Evolutionary conservation across 2,113 vertebrate genomes (phyloP).

Genomic region (Strigops habroptila): DNA sequence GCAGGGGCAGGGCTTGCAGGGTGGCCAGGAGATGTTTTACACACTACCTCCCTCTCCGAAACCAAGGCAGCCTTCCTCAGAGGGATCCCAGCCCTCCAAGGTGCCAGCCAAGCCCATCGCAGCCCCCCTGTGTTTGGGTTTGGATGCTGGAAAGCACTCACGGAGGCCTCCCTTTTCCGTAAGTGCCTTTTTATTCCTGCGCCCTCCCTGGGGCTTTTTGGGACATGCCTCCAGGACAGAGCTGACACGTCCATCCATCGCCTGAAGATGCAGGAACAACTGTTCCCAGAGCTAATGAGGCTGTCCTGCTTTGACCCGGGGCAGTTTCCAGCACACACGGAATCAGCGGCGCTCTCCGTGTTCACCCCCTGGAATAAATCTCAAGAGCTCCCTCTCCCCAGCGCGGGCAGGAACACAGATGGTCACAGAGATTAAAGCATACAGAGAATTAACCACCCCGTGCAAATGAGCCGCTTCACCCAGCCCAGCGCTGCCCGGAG

Average conservation of each 20-base stretch:
- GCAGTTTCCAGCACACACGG: neutral
- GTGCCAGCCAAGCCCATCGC: neutral
- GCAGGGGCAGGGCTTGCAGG: neutral
- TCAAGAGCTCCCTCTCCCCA: constrained; percentile 14
- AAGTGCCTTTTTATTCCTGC: neutral
- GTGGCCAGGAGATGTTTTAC: neutral
- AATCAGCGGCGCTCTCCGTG: neutral
- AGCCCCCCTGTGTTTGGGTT: neutral
- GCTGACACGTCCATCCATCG: accelerated
- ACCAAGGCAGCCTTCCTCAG: neutral
- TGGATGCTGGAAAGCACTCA: neutral
- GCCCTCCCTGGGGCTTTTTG: neutral
- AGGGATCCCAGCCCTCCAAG: neutral
- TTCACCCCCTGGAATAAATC: constrained; percentile 53
- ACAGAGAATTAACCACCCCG: constrained; percentile 42
- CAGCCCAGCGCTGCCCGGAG: neutral
- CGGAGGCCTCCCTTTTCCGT: neutral
- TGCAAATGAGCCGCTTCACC: constrained; percentile 41
- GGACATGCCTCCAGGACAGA: neutral
- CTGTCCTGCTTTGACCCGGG: constrained; percentile 5
- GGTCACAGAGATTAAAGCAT: constrained; percentile 48
- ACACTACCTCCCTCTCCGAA: neutral
- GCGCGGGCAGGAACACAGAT: constrained; percentile 52
- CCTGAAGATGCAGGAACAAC: neutral
- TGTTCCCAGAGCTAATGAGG: neutral